These are phyloP conservation scores for Palloptera scutellata DNA, from an alignment of 2,888 invertebrate genomes.

Conservation along the genomic window DNA sequence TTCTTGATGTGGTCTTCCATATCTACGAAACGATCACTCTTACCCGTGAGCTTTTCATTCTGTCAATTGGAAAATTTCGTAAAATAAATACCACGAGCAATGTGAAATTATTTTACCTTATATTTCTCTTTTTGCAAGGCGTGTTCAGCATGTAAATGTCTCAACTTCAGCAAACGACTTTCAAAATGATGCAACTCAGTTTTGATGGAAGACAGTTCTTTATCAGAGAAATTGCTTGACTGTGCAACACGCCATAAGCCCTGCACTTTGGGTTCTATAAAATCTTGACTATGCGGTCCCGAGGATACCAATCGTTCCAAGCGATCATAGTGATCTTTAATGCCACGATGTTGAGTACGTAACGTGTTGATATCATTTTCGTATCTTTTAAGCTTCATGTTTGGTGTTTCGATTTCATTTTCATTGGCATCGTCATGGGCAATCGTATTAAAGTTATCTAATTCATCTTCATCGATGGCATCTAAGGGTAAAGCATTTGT, in stretches of 20 bases:
- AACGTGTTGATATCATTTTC: slow-evolving; percentile 75
- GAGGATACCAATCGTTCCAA: slow-evolving; percentile 77
- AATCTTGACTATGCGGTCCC: slow-evolving; percentile 83
- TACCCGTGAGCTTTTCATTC: slow-evolving; percentile 70
- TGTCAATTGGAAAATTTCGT: slow-evolving; percentile 43
- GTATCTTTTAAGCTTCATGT: slow-evolving; percentile 65
- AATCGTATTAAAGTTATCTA: slow-evolving; percentile 77
- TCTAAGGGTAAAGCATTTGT: slow-evolving; percentile 65
- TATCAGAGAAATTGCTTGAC: slow-evolving; percentile 79
- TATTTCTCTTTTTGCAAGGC: slow-evolving; percentile 75
- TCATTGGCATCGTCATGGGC: slow-evolving; percentile 66
- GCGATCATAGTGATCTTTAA: slow-evolving; percentile 82
- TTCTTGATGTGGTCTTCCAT: slow-evolving; percentile 84
- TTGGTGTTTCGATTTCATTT: slow-evolving; percentile 65
- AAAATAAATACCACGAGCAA: background rate
- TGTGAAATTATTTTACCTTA: slow-evolving; percentile 63
- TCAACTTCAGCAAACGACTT: slow-evolving; percentile 81
- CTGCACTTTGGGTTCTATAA: slow-evolving; percentile 90
- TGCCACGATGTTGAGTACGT: slow-evolving; percentile 76
- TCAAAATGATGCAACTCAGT: slow-evolving; percentile 84
- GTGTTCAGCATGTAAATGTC: slow-evolving; percentile 83
- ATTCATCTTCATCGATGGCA: slow-evolving; percentile 76
- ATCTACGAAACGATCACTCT: slow-evolving; percentile 70
- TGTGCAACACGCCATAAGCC: slow-evolving; percentile 86
- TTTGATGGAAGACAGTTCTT: slow-evolving; percentile 84